Percentiles rank a stretch among this genome's conserved stretches.
These are phyloP conservation scores for Carabus problematicus DNA, from an alignment of 2,888 invertebrate species.

Conservation along the genomic window DNA sequence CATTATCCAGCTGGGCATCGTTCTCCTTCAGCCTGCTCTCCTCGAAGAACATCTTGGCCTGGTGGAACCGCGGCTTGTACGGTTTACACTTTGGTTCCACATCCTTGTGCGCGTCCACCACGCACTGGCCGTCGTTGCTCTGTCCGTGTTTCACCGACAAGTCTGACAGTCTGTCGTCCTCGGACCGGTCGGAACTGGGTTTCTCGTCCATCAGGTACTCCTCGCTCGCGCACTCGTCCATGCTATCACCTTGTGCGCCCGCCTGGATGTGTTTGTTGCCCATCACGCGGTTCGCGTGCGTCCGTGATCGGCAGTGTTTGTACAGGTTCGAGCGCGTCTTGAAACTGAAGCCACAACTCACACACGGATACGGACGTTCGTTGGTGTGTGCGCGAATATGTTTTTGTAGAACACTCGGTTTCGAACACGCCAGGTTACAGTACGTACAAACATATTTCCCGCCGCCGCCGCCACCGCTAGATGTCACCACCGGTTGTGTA, in stretches of 20 bases:
- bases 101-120: constrained; percentile 17
- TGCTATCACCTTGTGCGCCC: constrained; percentile 25
- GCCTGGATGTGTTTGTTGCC: constrained; percentile 52
- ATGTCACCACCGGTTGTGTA: constrained; percentile 50
- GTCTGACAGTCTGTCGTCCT: constrained; percentile 2
- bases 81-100: constrained; percentile 54
- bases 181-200: constrained; percentile 5
- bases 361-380: constrained; percentile 90
- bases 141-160: background rate
- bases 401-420: constrained; percentile 92
- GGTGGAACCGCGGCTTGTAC: constrained; percentile 63
- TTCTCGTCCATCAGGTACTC: background rate
- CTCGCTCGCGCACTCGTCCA: constrained; percentile 26
- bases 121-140: background rate
- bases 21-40: constrained; percentile 49
- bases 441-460: constrained; percentile 87
- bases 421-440: constrained; percentile 88
- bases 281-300: constrained; percentile 59
- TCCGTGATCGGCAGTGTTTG: constrained; percentile 76
- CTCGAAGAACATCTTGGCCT: constrained; percentile 53
- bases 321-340: constrained; percentile 94
- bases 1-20: constrained; percentile 43
- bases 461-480: constrained; percentile 49
- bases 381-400: constrained; percentile 94
- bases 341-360: constrained; percentile 89